phyloP scores from a whole-genome alignment of 2,797 vertebrate species.

The Rousettus madagascariensis region DNA sequence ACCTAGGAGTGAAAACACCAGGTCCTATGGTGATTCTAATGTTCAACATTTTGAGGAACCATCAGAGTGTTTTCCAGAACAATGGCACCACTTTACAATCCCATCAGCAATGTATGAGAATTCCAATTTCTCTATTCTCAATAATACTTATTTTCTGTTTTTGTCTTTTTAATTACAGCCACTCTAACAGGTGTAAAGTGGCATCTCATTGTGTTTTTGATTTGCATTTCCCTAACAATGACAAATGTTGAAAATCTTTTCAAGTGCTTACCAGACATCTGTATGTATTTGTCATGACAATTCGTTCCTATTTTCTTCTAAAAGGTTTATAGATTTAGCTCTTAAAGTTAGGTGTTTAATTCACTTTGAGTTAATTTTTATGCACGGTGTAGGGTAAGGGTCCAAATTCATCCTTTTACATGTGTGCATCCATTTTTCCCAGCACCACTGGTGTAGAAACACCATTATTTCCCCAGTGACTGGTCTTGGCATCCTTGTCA shows the following conservation, averaged over 20 bases:
- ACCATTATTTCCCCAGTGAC: not conserved
- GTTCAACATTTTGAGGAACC: not conserved
- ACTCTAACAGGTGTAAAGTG: not conserved
- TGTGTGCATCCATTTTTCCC: not conserved
- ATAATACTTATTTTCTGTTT: not conserved
- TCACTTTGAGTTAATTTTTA: not conserved
- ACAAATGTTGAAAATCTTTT: not conserved
- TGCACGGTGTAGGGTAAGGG: not conserved
- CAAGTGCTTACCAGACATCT: not conserved
- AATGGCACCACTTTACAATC: not conserved
- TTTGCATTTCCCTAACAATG: not conserved
- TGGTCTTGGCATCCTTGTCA: not conserved
- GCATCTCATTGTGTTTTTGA: not conserved
- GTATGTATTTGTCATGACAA: not conserved
- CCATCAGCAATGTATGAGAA: not conserved
- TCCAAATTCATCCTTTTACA: not conserved
- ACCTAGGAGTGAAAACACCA: not conserved
- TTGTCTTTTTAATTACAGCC: not conserved
- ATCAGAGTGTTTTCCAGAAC: not conserved
- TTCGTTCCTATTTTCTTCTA: not conserved
- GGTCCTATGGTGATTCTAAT: not conserved
- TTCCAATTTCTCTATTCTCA: not conserved
- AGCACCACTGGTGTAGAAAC: not conserved
- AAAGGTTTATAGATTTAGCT: slow-evolving; percentile 10
- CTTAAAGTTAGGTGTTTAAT: not conserved